Conservation (phyloP, 1,140 invertebrate genomes). For the Tetramorium simillimum region DNA sequence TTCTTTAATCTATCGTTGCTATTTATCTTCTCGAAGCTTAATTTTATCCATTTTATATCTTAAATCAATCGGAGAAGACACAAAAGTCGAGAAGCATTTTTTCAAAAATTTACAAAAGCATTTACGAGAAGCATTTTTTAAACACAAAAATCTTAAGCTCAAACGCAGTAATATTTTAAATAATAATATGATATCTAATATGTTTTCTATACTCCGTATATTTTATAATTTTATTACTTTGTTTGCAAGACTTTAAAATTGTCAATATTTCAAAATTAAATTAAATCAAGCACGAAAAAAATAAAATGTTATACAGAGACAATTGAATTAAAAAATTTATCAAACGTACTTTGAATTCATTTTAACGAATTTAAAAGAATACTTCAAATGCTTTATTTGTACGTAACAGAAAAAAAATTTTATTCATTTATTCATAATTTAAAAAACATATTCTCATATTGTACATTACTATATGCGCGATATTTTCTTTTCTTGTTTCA, state of each 20-base stretch:
- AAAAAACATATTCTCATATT: background rate
- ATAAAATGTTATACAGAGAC: background rate
- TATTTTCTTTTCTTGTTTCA: background rate
- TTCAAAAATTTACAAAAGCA: background rate
- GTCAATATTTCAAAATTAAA: constrained; percentile 3
- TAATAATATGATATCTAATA: too few relatives aligned
- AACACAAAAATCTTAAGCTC: background rate
- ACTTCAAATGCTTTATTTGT: background rate
- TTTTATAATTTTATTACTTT: background rate
- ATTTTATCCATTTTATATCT: background rate
- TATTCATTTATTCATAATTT: background rate
- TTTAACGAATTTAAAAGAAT: background rate
- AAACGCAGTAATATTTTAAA: background rate
- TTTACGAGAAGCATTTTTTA: background rate
- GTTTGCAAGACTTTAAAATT: background rate
- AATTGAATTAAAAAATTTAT: background rate
- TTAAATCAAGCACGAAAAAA: background rate
- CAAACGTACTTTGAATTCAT: background rate
- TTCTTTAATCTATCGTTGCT: background rate
- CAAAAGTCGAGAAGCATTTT: background rate
- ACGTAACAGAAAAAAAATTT: background rate
- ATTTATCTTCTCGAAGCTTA: background rate
- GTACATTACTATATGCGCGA: background rate
- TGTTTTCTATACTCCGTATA: too few relatives aligned
- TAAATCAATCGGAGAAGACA: background rate